phyloP scores from a whole-genome alignment of 2,888 invertebrate species.

The Ferrisia virgata region DNA sequence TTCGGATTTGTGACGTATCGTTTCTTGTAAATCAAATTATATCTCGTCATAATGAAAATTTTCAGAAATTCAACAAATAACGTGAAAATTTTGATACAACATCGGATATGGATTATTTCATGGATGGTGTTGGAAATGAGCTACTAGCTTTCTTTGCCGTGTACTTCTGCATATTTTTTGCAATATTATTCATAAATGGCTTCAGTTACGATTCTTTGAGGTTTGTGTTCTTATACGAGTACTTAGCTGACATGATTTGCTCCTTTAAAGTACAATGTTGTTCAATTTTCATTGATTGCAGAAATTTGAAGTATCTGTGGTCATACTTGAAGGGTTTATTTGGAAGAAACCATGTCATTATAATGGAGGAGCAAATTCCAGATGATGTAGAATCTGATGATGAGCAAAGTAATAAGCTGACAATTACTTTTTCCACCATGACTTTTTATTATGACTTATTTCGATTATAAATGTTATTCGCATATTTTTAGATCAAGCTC shows the following conservation, averaged over 20 bases:
- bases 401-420: neutral
- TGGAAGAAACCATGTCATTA: neutral
- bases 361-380: neutral
- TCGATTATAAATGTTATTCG: neutral
- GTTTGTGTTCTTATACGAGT: neutral
- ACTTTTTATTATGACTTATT: neutral
- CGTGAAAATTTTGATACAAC: neutral
- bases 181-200: neutral
- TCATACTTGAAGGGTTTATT: slow-evolving; percentile 8
- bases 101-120: slow-evolving; percentile 30
- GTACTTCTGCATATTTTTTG: slow-evolving; percentile 7
- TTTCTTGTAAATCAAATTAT: neutral
- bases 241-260: neutral
- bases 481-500: neutral
- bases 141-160: neutral
- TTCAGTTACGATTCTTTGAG: neutral
- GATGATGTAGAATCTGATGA: neutral
- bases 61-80: neutral
- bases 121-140: slow-evolving; percentile 42
- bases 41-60: neutral
- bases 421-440: neutral
- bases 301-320: neutral
- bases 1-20: neutral
- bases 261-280: neutral
- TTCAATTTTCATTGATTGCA: neutral